Evolutionary conservation across 2,113 vertebrate genomes (phyloP).

Genomic region (Eptatretus burgeri): DNA sequence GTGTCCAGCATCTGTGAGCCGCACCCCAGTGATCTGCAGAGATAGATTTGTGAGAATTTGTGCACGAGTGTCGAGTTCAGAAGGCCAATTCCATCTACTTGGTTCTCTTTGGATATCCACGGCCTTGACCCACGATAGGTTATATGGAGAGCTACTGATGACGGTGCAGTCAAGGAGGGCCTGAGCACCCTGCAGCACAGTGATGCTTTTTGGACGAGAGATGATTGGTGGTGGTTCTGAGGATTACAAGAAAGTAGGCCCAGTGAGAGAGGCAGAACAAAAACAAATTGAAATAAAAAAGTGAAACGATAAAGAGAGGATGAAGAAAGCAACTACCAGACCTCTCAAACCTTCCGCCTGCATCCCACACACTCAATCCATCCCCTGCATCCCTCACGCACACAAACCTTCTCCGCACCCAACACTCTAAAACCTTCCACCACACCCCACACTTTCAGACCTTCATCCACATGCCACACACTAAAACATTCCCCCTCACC

Average conservation of each 20-base stretch:
- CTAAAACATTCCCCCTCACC: too few species aligned
- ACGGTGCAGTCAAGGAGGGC: constrained; percentile 39
- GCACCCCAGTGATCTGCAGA: constrained; percentile 27
- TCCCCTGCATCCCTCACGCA: too few species aligned
- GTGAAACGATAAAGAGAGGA: too few species aligned
- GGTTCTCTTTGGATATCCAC: constrained; percentile 9
- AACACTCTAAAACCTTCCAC: too few species aligned
- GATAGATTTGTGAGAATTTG: constrained; percentile 32
- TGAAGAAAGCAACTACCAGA: too few species aligned
- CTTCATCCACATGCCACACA: too few species aligned
- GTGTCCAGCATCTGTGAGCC: constrained; percentile 25
- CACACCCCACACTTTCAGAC: too few species aligned
- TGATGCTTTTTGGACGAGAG: constrained; percentile 27
- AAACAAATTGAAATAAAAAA: background rate
- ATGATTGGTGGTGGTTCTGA: constrained; percentile 58
- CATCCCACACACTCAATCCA: too few species aligned
- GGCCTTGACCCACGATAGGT: constrained; percentile 49
- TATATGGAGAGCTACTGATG: constrained; percentile 36
- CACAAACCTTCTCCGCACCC: too few species aligned
- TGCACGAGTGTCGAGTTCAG: constrained; percentile 20
- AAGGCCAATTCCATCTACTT: too few species aligned
- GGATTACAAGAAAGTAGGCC: constrained; percentile 7
- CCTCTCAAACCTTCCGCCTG: too few species aligned
- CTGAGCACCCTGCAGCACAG: constrained; percentile 23
- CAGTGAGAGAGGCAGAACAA: constrained; percentile 3